Evolutionary conservation across 2,113 vertebrate species (phyloP), one percentile per base, ranked within the genome.

Genomic region (Poeciliopsis turrubarensis): DNA sequence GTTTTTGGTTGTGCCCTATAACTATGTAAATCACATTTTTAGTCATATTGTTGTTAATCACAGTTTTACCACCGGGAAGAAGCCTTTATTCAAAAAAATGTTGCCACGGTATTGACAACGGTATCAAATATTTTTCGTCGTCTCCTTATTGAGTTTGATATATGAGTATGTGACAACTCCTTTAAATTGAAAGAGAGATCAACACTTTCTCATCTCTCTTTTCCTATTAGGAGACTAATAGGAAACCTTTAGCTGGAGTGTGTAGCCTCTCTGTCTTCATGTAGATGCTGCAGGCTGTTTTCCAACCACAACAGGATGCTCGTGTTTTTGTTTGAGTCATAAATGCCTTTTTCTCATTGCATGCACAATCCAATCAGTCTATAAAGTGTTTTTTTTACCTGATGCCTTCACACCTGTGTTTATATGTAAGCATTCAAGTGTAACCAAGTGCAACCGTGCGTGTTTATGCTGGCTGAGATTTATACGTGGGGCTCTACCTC

Each of bases 401-500:
- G 68, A 81, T 12, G 17, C 51, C 15, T 34, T 41, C 25, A 57
- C 26, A 2, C 64, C 9, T 67, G 47, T 74, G 60, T 69, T 63
- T 61, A 73, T 37, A 31, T 60, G 14, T 10, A 41, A 22, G 51
- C 26, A 26, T 60, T 57, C 13, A 22, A 60, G 69, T 31, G 44
- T 68, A 44, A 31, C 12, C 64, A n/a, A 30, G 54, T 67, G 44
- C 13, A 32, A 61, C 19, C 7, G 1, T 31, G 17, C 51, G 74
- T 34, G 15, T 31, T 54, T 22, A 8, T 70, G 71, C 37, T 57
- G 26, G 15, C n/a, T 0, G 6, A 72, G 37, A 27, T 39, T 57
- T 39, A 14, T 64, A 25, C 19, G 14, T 15, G 62, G 5, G 25
- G 14, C 1, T 26, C 2, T 87, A 97, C 97, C 95, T 94, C 91